Conservation (phyloP, 2,113 vertebrate genomes). For the Macquaria ambigua region DNA sequence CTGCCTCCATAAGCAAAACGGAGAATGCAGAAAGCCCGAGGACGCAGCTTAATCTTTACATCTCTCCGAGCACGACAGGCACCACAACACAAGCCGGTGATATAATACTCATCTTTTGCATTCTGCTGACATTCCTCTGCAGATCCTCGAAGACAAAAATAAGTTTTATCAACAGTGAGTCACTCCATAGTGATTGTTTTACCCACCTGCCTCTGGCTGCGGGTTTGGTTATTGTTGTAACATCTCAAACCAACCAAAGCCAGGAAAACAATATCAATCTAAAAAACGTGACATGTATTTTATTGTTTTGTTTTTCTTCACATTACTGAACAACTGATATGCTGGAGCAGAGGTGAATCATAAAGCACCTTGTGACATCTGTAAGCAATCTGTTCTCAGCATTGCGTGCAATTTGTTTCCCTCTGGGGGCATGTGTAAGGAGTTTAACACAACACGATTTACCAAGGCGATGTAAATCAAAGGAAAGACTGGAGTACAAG, state of each 20-base stretch:
- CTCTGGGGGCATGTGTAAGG: constrained; percentile 13
- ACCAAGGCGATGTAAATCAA: constrained; percentile 42
- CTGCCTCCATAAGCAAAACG: constrained; percentile 61
- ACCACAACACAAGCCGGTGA: constrained; percentile 26
- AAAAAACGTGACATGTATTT: constrained; percentile 19
- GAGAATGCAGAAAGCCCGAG: constrained; percentile 15
- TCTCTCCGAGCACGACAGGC: constrained; percentile 28
- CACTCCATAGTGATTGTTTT: constrained; percentile 15
- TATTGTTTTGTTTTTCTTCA: constrained; percentile 20
- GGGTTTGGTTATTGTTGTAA: constrained; percentile 1
- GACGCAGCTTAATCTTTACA: constrained; percentile 52
- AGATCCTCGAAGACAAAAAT: constrained; percentile 54
- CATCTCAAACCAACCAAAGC: constrained; percentile 17
- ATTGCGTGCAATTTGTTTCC: constrained; percentile 32
- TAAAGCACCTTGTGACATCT: constrained; percentile 40
- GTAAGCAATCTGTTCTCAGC: constrained; percentile 44
- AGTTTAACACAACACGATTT: constrained; percentile 45
- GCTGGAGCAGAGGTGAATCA: constrained; percentile 33
- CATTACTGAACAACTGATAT: not conserved
- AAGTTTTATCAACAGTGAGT: constrained; percentile 45
- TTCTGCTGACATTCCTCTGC: constrained; percentile 52
- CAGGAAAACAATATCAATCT: not conserved
- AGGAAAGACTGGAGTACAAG: constrained; percentile 19
- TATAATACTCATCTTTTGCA: constrained; percentile 51
- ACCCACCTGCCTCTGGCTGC: constrained; percentile 27